Percentiles rank a stretch among this genome's conserved stretches.
These are phyloP conservation scores for Adela reaumurella DNA, from an alignment of 2,888 invertebrate genomes.

Conservation along the genomic window DNA sequence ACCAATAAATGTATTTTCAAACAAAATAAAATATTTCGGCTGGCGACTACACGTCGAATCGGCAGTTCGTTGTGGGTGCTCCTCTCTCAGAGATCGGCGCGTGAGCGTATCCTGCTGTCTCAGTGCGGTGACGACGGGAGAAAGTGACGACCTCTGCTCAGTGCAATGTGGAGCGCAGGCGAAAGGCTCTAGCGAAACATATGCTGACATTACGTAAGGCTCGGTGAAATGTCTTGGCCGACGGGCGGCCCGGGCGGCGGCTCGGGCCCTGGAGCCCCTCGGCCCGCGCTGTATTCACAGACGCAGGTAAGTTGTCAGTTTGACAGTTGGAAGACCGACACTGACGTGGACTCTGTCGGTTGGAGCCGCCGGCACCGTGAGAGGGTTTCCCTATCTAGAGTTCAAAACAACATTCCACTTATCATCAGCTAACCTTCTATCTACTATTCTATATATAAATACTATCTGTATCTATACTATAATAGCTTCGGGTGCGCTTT, in stretches of 20 bases:
- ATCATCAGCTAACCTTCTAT: too few species aligned
- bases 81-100: too few species aligned
- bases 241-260: conserved; percentile 22
- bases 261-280: conserved; percentile 25
- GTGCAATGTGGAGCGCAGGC: conserved; percentile 8
- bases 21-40: too few species aligned
- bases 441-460: too few species aligned
- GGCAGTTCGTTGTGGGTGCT: too few species aligned
- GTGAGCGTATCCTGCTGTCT: not conserved
- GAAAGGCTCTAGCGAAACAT: conserved; percentile 7
- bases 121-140: not conserved
- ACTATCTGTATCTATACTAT: too few species aligned
- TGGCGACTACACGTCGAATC: too few species aligned
- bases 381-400: not conserved
- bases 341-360: not conserved
- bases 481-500: not conserved
- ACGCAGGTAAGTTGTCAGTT: conserved; percentile 43
- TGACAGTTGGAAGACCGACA: not conserved
- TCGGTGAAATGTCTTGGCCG: conserved; percentile 46
- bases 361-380: not conserved
- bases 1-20: too few species aligned
- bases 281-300: conserved; percentile 19
- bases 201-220: conserved; percentile 48
- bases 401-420: too few species aligned
- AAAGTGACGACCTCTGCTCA: conserved; percentile 4